These are phyloP conservation scores for Drosophila fungiperda DNA, from an alignment of 2,888 invertebrate genomes.

Conservation along the genomic window DNA sequence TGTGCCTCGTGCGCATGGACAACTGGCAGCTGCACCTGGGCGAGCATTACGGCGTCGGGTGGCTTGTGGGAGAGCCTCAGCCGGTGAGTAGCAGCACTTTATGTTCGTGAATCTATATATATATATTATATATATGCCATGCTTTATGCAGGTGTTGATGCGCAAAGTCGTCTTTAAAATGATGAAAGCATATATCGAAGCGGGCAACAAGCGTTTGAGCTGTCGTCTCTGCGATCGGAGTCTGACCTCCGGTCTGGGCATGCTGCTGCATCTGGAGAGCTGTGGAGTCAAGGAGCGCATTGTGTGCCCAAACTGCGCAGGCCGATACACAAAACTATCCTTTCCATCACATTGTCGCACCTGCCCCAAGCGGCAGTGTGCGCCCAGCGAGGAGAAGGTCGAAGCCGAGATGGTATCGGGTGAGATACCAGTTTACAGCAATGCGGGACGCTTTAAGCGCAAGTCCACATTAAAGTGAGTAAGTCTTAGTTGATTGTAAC, in stretches of 20 bases:
- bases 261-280: conserved; percentile 77
- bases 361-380: conserved; percentile 47
- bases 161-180: conserved; percentile 57
- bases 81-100: conserved; percentile 57
- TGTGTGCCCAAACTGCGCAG: conserved; percentile 73
- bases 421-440: conserved; percentile 57
- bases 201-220: conserved; percentile 46
- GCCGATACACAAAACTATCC: conserved; percentile 56
- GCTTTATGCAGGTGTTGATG: conserved; percentile 54
- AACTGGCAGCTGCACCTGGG: conserved; percentile 75
- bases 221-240: conserved; percentile 80
- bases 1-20: conserved; percentile 73
- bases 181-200: conserved; percentile 67
- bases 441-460: conserved; percentile 81
- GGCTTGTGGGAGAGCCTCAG: conserved; percentile 68
- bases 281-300: conserved; percentile 73
- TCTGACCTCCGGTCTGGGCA: conserved; percentile 75
- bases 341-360: conserved; percentile 61
- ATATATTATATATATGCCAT: neutral
- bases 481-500: neutral
- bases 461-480: conserved; percentile 80
- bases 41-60: conserved; percentile 84
- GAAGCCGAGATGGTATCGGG: neutral
- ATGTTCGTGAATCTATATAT: neutral
- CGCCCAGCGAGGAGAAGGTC: neutral